Evolutionary conservation across 2,888 invertebrate species (phyloP), one percentile per base, ranked within the genome.

Genomic region (Tipula vernalis): DNA sequence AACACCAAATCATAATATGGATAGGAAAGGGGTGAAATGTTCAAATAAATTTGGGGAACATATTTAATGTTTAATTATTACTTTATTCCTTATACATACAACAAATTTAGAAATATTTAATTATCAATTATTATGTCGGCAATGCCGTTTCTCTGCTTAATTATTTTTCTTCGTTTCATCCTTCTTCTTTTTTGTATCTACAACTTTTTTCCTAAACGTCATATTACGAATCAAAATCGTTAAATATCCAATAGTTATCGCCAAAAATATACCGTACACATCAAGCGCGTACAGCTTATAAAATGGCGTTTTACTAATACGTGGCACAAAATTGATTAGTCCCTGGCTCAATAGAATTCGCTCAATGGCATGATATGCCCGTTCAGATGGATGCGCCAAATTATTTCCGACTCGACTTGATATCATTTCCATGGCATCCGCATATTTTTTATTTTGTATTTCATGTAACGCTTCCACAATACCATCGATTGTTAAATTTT

Each of bases 331-430:
- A 83, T 87, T 86, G 3, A 41, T 57, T 6, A 47, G 36, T 15
- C 86, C 87, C 18, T 87, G 85, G 18, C 86, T 87, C 15, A 71
- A 42, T 13, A 87, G 13, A n/a, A 87, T 85, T n/a, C 87, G 86
- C 44, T 87, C 87, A 44, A 86, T 87, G 83, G 86, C 86, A 86
- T 41, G 86, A 1, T 85, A 83, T 36, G 87, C 87, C 8, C 39
- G 44, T 10, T 87, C 87, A 5, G 42, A 36, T 36, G 87, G 87
- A 42, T 12, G 36, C 83, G 71, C 36, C 44, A 84, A 84, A n/a
- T 42, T 51, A 36, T 85, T 85, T 13, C 83, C 84, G 36, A 87
- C 83, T 6, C 44, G 83, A 47, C 47, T 86, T 44, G 87, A 87
- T 83, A 84, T 44, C 8, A 86, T 42, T 41, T 86, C 36, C 84